phyloP scores from a whole-genome alignment of 2,797 vertebrate species.

The Dallia pectoralis region DNA sequence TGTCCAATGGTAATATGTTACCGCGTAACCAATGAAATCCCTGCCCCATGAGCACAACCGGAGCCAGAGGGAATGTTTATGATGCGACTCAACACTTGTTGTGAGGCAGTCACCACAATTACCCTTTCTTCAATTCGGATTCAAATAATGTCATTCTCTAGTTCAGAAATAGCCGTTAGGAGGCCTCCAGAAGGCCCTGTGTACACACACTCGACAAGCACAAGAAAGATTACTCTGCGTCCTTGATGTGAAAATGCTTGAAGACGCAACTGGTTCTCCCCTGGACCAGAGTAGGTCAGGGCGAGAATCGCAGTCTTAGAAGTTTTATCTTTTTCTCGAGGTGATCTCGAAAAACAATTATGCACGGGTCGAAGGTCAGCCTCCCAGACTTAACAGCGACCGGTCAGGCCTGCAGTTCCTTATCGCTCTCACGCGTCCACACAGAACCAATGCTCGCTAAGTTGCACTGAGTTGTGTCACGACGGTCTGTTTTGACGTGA shows the following conservation, averaged over 20 bases:
- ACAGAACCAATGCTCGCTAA: background rate
- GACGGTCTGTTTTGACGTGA: background rate
- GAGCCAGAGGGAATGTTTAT: constrained; percentile 56
- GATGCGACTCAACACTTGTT: constrained; percentile 50
- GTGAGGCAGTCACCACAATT: constrained; percentile 36
- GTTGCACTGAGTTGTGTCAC: background rate
- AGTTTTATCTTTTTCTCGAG: constrained; percentile 7
- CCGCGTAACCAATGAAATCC: constrained; percentile 20
- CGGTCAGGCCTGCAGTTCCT: background rate
- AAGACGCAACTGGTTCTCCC: constrained; percentile 18
- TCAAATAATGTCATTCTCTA: constrained; percentile 23
- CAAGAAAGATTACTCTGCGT: constrained; percentile 34
- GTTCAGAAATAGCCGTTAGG: constrained; percentile 38
- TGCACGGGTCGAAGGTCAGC: background rate
- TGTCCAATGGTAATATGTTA: no score
- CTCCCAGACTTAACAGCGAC: background rate
- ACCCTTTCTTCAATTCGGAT: constrained; percentile 40
- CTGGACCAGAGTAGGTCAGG: constrained; percentile 11
- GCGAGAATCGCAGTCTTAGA: constrained; percentile 30
- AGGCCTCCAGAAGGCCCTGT: constrained; percentile 34
- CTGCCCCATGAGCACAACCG: constrained; percentile 38
- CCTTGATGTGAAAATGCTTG: constrained; percentile 27
- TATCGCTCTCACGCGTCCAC: background rate
- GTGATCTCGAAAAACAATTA: background rate
- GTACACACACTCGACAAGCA: constrained; percentile 36